These are phyloP conservation scores for Furcula furcula DNA, from an alignment of 2,888 invertebrate species.

Conservation along the genomic window DNA sequence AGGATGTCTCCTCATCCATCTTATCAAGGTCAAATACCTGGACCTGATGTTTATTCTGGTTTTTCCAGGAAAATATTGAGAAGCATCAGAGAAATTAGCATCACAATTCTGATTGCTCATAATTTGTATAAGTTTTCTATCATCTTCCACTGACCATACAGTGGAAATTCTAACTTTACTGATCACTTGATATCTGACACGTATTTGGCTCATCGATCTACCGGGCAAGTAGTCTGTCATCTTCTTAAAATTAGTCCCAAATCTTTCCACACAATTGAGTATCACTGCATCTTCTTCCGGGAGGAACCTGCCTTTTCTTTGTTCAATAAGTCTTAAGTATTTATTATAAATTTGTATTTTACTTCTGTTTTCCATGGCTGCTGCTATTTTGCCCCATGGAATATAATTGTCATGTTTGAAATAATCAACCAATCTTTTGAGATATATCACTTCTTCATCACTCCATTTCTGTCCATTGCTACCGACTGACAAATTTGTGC, in stretches of 20 bases:
- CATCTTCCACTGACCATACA: conserved; percentile 84
- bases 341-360: conserved; percentile 85
- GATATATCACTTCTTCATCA: conserved; percentile 84
- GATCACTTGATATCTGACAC: conserved; percentile 81
- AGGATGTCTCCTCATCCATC: conserved; percentile 75
- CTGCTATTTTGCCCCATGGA: conserved; percentile 87
- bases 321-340: conserved; percentile 58
- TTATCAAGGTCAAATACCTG: conserved; percentile 78
- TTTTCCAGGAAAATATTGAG: conserved; percentile 76
- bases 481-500: conserved; percentile 67
- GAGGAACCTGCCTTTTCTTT: conserved; percentile 84
- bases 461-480: conserved; percentile 81
- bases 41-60: conserved; percentile 82
- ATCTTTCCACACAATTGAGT: conserved; percentile 82
- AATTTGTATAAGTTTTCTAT: conserved; percentile 79
- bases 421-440: conserved; percentile 83
- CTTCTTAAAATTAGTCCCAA: conserved; percentile 83
- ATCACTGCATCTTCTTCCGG: conserved; percentile 85
- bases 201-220: conserved; percentile 83
- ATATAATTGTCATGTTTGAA: conserved; percentile 85
- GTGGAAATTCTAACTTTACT: conserved; percentile 60
- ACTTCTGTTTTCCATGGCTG: conserved; percentile 83
- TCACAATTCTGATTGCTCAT: conserved; percentile 70
- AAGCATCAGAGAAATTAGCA: conserved; percentile 64
- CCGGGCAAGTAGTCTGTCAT: conserved; percentile 82